Evolutionary conservation across 2,113 vertebrate species (phyloP), one percentile per base, ranked within the genome.

Genomic region (Poeciliopsis retropinna): DNA sequence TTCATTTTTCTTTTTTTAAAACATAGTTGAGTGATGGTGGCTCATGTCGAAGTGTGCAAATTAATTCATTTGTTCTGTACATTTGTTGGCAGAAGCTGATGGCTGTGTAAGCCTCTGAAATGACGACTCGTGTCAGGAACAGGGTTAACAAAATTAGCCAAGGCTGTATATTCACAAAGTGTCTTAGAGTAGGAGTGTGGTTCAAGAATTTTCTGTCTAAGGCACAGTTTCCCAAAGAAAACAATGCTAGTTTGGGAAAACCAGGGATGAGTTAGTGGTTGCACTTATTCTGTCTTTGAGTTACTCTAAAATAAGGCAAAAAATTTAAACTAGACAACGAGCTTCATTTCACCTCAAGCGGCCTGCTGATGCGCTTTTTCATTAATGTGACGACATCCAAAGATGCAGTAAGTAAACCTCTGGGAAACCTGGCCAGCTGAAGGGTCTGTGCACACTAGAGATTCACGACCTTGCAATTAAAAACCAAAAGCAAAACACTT

Each of bases 1-100:
- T 82, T 61, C 19, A 34, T 79, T 71, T 64, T 61, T 84, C 54
- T 29, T n/a, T 74, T 67, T 28, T 62, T 64, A 73, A 80, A 85
- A 86, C 60, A 71, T 39, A 93, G 92, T 94, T 95, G 95, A 95
- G 94, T 95, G 66, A 75, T 44, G 70, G 79, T 39, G 69, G 76
- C 69, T 85, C 65, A 67, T 80, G 81, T 83, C 39, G 5, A 82
- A 82, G 85, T 87, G 90, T 91, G 90, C 88, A 87, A 90, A 87
- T 81, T 73, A 57, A 67, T 75, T 78, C 31, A 60, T 84, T 67
- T 89, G 41, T 80, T 62, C 80, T 91, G 87, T 91, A 92, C 91
- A 92, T 89, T 88, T 89, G 81, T 90, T 85, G 83, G 88, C 88
- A 84, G 83, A 92, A 90, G 91, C 83, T 87, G 74, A 92, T 77